Evolutionary conservation across 2,113 vertebrate genomes (phyloP), one percentile per base, ranked within the genome.

Genomic region (Seriola quinqueradiata): DNA sequence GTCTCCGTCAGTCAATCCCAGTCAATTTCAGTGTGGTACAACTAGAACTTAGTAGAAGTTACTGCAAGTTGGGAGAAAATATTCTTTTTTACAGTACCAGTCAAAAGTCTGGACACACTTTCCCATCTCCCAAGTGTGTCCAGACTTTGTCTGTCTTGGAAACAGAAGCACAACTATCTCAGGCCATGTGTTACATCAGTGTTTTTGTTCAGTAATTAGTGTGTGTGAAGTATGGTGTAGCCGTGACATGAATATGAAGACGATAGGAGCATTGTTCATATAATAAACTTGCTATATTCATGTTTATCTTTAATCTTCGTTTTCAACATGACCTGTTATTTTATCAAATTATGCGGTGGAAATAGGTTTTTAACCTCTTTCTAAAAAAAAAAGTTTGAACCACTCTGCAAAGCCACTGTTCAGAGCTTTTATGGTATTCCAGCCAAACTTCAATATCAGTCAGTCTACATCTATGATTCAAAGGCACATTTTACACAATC

Each of bases 401-500:
- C 46, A 7, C 38, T 36, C 48, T 57, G 67, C 21, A 55, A 23
- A 82, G 42, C 25, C 32, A 42, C 52, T 71, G 25, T 75, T 75
- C 55, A 34, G 50, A 75, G 60, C 48, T 74, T 74, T 84, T 36
- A 8, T 52, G 8, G n/a, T 25, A 70, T 74, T 81, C 9, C 21
- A 77, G 74, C 63, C 78, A 79, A 84, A 78, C 78, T 81, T 84
- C 19, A 59, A 69, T 57, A 83, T 83, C 66, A 58, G 57, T 68
- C 63, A 60, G 55, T 69, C 77, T 48, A 46, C 82, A 70, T 72
- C 70, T 70, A 58, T 78, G 69, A 90, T 85, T 87, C 90, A 87
- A 87, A 87, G 0, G 61, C 74, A 84, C 70, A 84, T 89, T 68
- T 72, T 59, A 84, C 52, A 82, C 74, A 87, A 91, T 90, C 85